Base-by-base conservation (phyloP, 1,140 invertebrate species). In the Heterodera schachtii region DNA sequence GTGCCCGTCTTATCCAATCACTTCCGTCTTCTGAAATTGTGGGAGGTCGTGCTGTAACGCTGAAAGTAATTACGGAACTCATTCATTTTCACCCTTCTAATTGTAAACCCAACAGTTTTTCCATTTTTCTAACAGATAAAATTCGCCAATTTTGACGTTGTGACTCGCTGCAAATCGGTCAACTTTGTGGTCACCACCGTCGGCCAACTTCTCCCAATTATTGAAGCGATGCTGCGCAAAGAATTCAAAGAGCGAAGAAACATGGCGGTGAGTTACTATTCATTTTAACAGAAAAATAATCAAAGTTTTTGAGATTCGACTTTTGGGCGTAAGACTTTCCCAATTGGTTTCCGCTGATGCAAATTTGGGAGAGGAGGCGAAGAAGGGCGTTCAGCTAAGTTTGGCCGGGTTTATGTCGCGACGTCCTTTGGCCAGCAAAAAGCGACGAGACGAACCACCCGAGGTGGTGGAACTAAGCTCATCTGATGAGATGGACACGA, bases 301-400 rank as follows among this genome's bases (percentile, higher is more conserved):
- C 70, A 43, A 44, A 7, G 31, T 70, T 70, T 71, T 1, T 70
- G 21, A 74, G 70, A 74, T 80, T 75, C 71, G 49, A 6, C 47
- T 80, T 52, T 67, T 76, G 46, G 80, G 80, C 46, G 80, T 81
- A 66, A 60, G 80, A 5, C 80, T 81, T 44, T 81, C 80, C 31
- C 49, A 60, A n/a, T 76, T 81, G 31, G 64, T 60, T 46, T 81
- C 66, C 67, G 44, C 21, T 46, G 80, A 43, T n/a, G 47, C 31
- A 16, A 67, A 74, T 69, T 44, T 21, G 31, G 70, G 19, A 64
- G 57, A 19, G 13, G 11, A 19, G 21, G 44, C 31, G 21, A 71
- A 57, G 8, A 79, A 79, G 47, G 78, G 41, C 41, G 74, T 66
- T 64, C 75, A 78, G 49, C 46, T 46, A 16, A 78, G 75, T 64